phyloP scores from a whole-genome alignment of 2,888 invertebrate species.

The Tupiocoris notatus region DNA sequence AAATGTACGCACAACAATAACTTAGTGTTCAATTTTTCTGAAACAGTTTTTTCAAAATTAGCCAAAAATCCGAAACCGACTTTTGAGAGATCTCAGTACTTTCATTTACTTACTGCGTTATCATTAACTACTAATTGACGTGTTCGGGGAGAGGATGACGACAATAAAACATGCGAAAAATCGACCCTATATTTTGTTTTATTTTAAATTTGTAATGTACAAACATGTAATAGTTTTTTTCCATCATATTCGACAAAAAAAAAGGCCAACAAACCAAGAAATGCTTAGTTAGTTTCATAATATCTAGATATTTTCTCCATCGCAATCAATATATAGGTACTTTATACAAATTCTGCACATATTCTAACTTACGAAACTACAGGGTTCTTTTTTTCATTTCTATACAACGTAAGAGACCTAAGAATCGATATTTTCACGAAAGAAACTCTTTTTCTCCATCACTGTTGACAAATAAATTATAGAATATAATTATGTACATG shows the following conservation, averaged over 20 bases:
- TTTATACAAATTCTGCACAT: slow-evolving; percentile 50
- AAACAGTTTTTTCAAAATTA: no score
- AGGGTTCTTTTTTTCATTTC: slow-evolving; percentile 38
- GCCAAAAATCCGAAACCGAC: no score
- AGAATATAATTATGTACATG: slow-evolving; percentile 21
- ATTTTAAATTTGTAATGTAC: slow-evolving; percentile 47
- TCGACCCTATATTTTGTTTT: slow-evolving; percentile 39
- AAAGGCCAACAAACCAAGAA: slow-evolving; percentile 45
- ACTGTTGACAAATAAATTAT: slow-evolving; percentile 15
- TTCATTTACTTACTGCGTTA: no score
- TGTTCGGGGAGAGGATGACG: no score
- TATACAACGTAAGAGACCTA: slow-evolving; percentile 34
- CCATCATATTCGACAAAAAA: slow-evolving; percentile 34
- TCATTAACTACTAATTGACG: no score
- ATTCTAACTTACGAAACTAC: slow-evolving; percentile 51
- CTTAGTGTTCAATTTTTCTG: no score
- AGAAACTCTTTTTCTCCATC: not conserved
- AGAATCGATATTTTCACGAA: slow-evolving; percentile 20
- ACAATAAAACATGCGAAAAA: not conserved
- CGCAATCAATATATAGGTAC: slow-evolving; percentile 11
- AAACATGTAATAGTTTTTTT: slow-evolving; percentile 46
- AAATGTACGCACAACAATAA: no score
- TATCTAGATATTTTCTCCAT: not conserved
- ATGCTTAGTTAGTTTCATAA: slow-evolving; percentile 24
- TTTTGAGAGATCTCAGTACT: no score